Evolutionary conservation across 2,888 invertebrate genomes (phyloP), one percentile per base, ranked within the genome.

Genomic region (Odontocerum albicorne): DNA sequence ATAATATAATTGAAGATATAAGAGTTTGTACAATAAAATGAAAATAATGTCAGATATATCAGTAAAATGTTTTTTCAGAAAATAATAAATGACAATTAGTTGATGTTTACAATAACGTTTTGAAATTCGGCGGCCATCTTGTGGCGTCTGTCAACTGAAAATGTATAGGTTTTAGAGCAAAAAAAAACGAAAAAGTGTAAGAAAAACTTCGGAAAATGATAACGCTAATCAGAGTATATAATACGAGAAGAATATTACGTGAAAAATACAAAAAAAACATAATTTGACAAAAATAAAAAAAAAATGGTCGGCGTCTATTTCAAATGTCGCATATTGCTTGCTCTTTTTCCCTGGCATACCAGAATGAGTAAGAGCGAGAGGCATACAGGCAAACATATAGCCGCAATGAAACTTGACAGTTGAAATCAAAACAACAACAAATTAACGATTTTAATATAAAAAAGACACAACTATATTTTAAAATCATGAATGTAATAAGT

Each of bases 131-230:
- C 57, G 21, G 60, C 60, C 60, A 57, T 57, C 55, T 60, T 57
- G 57, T 55, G 55, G 60, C 60, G 60, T 60, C 60, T 60, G 60
- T 60, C 60, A 60, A 58, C 51, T 39, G 35, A 12, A 4, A 27
- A 7, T 7, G 10, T 27, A 27, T 27, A 10, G 10, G 10, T 27
- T 27, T 27, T 27, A 4, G 10, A 7, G 55, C 58, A 55, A 50
- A 21, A 27, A 27, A 27, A 7, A 27, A 10, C 10, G 4, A 35
- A 31, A 35, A 36, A 40, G 22, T 21, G 49, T 45, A 44, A 20
- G 40, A 39, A 27, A 33, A 42, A 43, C 42, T 12, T 42, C 20
- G 10, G 16, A 27, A 7, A 7, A 10, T 27, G 10, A 4, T 27
- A 27, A 27, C 3, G 17, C 16, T 20, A 42, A 15, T 42, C n/a